phyloP scores from a whole-genome alignment of 2,888 invertebrate genomes.

The Labia minor region DNA sequence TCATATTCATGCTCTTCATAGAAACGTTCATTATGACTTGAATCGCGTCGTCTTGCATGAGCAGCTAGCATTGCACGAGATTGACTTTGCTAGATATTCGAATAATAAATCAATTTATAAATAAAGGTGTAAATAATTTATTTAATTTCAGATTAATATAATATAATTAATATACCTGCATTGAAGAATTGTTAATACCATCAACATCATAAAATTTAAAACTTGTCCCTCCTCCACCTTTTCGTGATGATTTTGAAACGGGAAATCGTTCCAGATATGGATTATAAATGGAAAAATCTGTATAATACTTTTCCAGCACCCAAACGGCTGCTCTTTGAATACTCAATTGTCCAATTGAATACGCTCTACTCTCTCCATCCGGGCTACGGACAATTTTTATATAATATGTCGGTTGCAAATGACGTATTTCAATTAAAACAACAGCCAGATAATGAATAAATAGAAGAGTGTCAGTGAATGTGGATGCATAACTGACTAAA shows the following conservation, averaged over 20 bases:
- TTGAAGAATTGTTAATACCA: slow-evolving; percentile 42
- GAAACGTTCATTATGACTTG: slow-evolving; percentile 93
- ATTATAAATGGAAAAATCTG: slow-evolving; percentile 93
- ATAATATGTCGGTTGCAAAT: slow-evolving; percentile 80
- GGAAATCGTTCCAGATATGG: slow-evolving; percentile 88
- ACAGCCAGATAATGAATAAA: slow-evolving; percentile 93
- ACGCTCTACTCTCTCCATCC: slow-evolving; percentile 83
- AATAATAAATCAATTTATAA: slow-evolving; percentile 31
- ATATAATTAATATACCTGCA: slow-evolving; percentile 27
- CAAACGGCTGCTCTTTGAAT: slow-evolving; percentile 92
- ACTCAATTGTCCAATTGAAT: slow-evolving; percentile 79
- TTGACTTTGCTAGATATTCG: slow-evolving; percentile 57
- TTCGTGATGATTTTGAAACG: slow-evolving; percentile 66
- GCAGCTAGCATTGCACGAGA: slow-evolving; percentile 59
- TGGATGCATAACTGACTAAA: slow-evolving; percentile 83
- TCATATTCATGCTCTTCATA: slow-evolving; percentile 98
- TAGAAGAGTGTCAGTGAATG: slow-evolving; percentile 83
- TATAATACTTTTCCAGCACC: slow-evolving; percentile 89
- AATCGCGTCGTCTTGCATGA: slow-evolving; percentile 73
- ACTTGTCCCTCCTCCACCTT: slow-evolving; percentile 58
- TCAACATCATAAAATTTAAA: slow-evolving; percentile 98
- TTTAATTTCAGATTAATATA: no score
- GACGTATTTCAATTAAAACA: slow-evolving; percentile 83
- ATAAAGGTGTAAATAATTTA: no score
- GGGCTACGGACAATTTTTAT: slow-evolving; percentile 87